phyloP scores from a whole-genome alignment of 2,888 invertebrate genomes.

The Callimorpha dominula region DNA sequence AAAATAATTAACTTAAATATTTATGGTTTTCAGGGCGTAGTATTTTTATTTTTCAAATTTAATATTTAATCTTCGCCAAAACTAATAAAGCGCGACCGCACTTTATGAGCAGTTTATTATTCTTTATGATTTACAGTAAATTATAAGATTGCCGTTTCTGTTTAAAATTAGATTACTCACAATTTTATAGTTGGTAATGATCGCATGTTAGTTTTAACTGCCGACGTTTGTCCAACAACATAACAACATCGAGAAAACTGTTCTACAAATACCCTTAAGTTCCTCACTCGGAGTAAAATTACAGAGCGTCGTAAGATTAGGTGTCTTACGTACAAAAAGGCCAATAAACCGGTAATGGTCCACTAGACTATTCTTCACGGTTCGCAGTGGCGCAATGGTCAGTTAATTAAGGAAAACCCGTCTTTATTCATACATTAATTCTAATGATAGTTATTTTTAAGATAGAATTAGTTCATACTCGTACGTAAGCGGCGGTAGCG shows the following conservation, averaged over 20 bases:
- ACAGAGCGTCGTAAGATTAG: slow-evolving; percentile 11
- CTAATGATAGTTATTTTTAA: slow-evolving; percentile 7
- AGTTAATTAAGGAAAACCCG: slow-evolving; percentile 20
- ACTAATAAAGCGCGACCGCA: too few species aligned
- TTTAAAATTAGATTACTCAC: not conserved
- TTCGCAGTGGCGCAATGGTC: slow-evolving; percentile 13
- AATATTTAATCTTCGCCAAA: too few species aligned
- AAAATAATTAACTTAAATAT: too few species aligned
- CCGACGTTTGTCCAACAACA: not conserved
- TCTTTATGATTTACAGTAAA: too few species aligned
- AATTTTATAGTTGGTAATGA: not conserved
- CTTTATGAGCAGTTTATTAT: too few species aligned
- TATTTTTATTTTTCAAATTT: too few species aligned
- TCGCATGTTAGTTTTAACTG: not conserved
- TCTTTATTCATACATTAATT: slow-evolving; percentile 1
- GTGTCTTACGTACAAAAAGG: slow-evolving; percentile 8
- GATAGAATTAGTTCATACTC: not conserved
- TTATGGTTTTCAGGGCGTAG: too few species aligned
- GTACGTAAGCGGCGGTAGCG: too few species aligned
- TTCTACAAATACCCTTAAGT: slow-evolving; percentile 1
- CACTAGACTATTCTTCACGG: slow-evolving; percentile 8
- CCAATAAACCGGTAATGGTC: slow-evolving; percentile 15
- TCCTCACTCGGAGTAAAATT: slow-evolving; percentile 5
- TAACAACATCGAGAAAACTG: not conserved
- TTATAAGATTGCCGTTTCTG: too few species aligned